Percentiles rank a stretch among this genome's conserved stretches.
Conservation (phyloP, 2,888 invertebrate genomes). For the Athalia rosae region DNA sequence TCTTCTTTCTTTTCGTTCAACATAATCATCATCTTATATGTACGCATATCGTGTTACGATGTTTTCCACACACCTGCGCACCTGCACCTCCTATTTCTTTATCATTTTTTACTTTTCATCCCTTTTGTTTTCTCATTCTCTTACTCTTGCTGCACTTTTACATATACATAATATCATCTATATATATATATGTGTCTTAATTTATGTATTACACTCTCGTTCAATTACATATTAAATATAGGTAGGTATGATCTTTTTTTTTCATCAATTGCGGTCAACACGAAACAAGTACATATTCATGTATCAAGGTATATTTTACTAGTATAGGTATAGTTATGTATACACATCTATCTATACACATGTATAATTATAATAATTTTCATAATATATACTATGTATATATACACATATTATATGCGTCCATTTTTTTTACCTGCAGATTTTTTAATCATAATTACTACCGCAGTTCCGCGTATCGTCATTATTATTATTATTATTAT, state of each 20-base stretch:
- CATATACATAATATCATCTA: background rate
- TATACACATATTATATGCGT: background rate
- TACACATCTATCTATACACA: slow-evolving; percentile 1
- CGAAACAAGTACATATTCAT: slow-evolving; percentile 17
- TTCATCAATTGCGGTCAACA: too few species aligned
- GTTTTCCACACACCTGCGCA: background rate
- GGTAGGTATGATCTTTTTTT: too few species aligned
- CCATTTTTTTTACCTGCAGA: background rate
- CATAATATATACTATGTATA: too few species aligned
- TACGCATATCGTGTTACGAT: too few species aligned
- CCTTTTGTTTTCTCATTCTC: background rate
- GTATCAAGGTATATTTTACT: slow-evolving; percentile 38
- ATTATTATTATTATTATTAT: background rate
- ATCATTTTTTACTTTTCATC: slow-evolving; percentile 13
- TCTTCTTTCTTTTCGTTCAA: slow-evolving; percentile 45
- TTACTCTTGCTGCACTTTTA: background rate
- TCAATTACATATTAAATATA: too few species aligned
- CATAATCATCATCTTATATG: slow-evolving; percentile 39
- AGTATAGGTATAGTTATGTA: slow-evolving; percentile 51
- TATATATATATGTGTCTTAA: background rate
- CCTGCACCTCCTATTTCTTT: slow-evolving; percentile 12
- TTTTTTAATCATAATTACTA: background rate
- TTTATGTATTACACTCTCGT: background rate
- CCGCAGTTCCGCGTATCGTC: background rate
- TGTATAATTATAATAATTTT: background rate